Conservation (phyloP, 2,888 invertebrate species). For the Gibbula magus region DNA sequence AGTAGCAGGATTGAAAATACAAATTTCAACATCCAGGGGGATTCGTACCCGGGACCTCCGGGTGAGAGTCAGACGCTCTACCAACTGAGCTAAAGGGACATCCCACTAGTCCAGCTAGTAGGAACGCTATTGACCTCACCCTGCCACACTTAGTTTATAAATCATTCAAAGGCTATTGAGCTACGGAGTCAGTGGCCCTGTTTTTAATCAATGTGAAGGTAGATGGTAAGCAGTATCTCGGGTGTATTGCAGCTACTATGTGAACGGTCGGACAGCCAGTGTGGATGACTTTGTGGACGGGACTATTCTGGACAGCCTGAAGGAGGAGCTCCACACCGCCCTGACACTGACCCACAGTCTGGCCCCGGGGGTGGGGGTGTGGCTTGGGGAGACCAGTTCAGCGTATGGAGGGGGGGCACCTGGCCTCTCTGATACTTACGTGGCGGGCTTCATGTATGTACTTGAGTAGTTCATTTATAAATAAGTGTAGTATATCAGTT, state of each 20-base stretch:
- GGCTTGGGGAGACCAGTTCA: conserved; percentile 83
- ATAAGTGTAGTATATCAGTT: not conserved
- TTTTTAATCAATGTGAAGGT: no score
- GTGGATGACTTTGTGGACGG: conserved; percentile 82
- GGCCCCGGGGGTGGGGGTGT: conserved; percentile 12
- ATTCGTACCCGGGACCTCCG: no score
- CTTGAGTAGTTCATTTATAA: not conserved
- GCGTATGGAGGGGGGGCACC: conserved; percentile 86
- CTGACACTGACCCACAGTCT: conserved; percentile 56
- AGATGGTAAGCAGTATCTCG: no score
- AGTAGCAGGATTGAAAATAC: no score
- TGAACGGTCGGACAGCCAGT: conserved; percentile 80
- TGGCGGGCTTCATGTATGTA: conserved; percentile 80
- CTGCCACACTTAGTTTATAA: no score
- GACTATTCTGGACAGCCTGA: conserved; percentile 80
- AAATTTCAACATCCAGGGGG: no score
- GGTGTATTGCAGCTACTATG: conserved; percentile 69
- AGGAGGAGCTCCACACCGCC: conserved; percentile 49
- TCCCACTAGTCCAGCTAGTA: no score
- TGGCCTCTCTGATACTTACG: conserved; percentile 82
- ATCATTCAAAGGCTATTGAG: no score
- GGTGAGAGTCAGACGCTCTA: no score
- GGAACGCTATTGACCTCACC: no score
- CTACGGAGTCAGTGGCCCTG: no score
- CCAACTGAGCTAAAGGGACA: no score